phyloP scores from a whole-genome alignment of 1,140 invertebrate genomes.

The Drosophila sulfurigaster region DNA sequence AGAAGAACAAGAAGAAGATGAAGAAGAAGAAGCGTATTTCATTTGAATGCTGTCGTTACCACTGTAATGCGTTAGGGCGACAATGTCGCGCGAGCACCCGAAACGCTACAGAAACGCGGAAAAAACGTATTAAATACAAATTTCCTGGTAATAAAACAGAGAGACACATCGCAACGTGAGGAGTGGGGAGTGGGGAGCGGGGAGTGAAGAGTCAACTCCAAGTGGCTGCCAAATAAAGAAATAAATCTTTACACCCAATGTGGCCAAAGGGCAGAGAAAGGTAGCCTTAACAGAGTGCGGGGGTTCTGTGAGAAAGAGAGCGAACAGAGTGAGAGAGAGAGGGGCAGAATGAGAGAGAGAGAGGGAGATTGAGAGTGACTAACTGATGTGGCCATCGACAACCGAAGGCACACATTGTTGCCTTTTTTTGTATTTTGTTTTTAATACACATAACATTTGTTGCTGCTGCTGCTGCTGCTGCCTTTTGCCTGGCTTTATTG shows the following conservation, averaged over 20 bases:
- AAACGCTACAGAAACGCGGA: constrained; percentile 66
- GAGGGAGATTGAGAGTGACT: constrained; percentile 56
- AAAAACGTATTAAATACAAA: constrained; percentile 82
- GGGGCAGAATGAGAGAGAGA: neutral
- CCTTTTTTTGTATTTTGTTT: neutral
- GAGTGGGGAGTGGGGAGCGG: neutral
- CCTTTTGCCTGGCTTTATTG: constrained; percentile 54
- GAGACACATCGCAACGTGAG: neutral
- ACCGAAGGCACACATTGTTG: constrained; percentile 27
- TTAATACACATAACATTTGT: constrained; percentile 20
- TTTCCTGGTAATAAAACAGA: constrained; percentile 81
- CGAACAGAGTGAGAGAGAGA: constrained; percentile 3
- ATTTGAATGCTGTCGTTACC: constrained; percentile 3
- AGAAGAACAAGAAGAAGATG: neutral
- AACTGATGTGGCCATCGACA: constrained; percentile 60
- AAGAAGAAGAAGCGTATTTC: neutral
- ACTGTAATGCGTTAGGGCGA: constrained; percentile 26
- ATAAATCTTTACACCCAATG: constrained; percentile 74
- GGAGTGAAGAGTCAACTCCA: neutral
- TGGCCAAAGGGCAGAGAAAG: constrained; percentile 1
- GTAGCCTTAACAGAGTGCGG: neutral
- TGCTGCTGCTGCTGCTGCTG: constrained; percentile 22
- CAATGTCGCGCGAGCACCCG: constrained; percentile 55
- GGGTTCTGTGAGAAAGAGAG: constrained; percentile 13
- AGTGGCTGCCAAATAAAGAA: constrained; percentile 76